Evolutionary conservation across 2,888 invertebrate genomes (phyloP), one percentile per base, ranked within the genome.

Genomic region (Habrosyne pyritoides): DNA sequence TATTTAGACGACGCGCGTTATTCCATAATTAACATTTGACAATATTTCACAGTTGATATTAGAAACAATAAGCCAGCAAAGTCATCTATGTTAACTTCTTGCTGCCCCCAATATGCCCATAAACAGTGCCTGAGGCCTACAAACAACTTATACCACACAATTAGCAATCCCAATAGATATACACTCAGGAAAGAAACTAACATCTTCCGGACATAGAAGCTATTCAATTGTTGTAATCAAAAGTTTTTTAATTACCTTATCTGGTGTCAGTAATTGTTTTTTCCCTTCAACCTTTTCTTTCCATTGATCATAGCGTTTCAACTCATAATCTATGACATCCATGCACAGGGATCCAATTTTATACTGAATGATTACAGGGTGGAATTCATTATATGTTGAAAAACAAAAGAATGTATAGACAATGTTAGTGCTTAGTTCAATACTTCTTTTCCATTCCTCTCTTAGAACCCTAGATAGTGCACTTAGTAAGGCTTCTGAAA

Each of bases 371-470:
- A 99, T 97, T 47, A 99, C 96, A 52, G 96, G 95, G 86, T 99
- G 99, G 91, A 99, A 99, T 79, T 97, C 97, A 73, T 97, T 96
- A 83, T 98, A 99, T 46, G 97, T 97, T 10, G 99, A 99, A 83
- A 99, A 98, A 83, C 98, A 99, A 85, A 98, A 98, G 91, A 99
- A 99, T 75, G 98, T 97, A 84, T 98, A 98, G 65, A 99, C 96
- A 79, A 99, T 97, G 87, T 99, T 99, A 70, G 98, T 99, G 71
- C 98, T 98, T 58, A 99, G 91, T 84, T 99, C 99, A 76, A 99
- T 96, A 84, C 98, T 99, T 81, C 97, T 96, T 87, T 97, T 97
- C 97, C 99, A 99, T 90, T 99, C 99, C 93, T 99, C 99, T 67
- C 99, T 94, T 54, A 99, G 93, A 30, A 99, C 98, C 79, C 99